Conservation (phyloP, 2,113 vertebrate species). For the Mixornis gularis region DNA sequence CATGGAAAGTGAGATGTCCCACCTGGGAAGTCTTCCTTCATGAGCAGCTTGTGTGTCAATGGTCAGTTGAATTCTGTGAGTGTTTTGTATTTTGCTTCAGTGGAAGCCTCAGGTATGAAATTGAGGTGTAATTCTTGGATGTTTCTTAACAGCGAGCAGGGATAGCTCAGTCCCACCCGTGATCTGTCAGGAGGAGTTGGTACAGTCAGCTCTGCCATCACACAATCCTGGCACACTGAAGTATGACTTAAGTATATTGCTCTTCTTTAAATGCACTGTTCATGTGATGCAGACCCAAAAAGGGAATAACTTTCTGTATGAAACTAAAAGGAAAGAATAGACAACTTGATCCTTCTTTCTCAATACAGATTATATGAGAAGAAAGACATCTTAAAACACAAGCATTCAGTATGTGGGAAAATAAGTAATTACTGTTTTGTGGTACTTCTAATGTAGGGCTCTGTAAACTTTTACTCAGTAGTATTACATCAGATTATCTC, state of each 20-base stretch:
- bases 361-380: neutral
- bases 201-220: neutral
- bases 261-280: neutral
- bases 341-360: neutral
- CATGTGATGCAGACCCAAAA: neutral
- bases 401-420: neutral
- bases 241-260: neutral
- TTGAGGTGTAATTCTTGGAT: neutral
- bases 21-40: neutral
- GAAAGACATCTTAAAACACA: neutral
- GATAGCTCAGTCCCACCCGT: rapidly evolving
- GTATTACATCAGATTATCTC: neutral
- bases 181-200: neutral
- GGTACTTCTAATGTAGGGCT: neutral
- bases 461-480: neutral
- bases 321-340: neutral
- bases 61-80: neutral
- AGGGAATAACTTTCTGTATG: neutral
- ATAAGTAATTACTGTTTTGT: neutral
- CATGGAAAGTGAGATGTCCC: neutral
- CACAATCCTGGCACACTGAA: neutral
- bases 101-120: neutral
- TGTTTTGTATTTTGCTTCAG: neutral
- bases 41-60: neutral
- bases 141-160: neutral